Evolutionary conservation across 2,113 vertebrate species (phyloP).

Genomic region (Corynorhinus townsendii): DNA sequence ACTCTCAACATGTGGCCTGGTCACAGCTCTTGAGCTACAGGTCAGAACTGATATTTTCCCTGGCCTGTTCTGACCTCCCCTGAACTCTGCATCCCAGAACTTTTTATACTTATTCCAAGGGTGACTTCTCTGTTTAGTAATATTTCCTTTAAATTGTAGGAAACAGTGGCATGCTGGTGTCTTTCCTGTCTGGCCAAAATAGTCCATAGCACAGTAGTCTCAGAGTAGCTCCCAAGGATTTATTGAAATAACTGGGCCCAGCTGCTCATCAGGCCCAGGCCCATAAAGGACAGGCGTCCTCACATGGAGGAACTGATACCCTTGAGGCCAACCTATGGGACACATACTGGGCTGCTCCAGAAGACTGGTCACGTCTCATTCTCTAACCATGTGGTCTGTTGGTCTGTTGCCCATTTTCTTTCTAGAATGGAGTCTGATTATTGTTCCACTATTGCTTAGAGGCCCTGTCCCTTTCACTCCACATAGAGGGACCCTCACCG

Average conservation of each 20-base stretch:
- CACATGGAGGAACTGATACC: neutral
- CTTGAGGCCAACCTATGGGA: neutral
- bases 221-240: neutral
- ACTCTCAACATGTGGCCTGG: slow-evolving; percentile 48
- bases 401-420: neutral
- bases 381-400: neutral
- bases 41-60: slow-evolving; percentile 34
- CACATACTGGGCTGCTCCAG: neutral
- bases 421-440: neutral
- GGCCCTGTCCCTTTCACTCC: neutral
- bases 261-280: neutral
- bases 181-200: neutral
- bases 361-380: neutral
- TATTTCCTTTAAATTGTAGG: slow-evolving; percentile 23
- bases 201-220: neutral
- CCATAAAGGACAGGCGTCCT: neutral
- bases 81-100: slow-evolving; percentile 46
- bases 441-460: neutral
- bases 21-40: slow-evolving; percentile 35
- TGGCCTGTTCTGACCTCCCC: slow-evolving; percentile 46
- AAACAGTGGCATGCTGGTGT: neutral
- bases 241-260: neutral
- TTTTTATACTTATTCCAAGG: slow-evolving; percentile 53
- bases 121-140: slow-evolving; percentile 31
- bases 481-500: too few relatives aligned